Base-by-base conservation (phyloP, 2,113 vertebrate species). In the Lanius collurio region DNA sequence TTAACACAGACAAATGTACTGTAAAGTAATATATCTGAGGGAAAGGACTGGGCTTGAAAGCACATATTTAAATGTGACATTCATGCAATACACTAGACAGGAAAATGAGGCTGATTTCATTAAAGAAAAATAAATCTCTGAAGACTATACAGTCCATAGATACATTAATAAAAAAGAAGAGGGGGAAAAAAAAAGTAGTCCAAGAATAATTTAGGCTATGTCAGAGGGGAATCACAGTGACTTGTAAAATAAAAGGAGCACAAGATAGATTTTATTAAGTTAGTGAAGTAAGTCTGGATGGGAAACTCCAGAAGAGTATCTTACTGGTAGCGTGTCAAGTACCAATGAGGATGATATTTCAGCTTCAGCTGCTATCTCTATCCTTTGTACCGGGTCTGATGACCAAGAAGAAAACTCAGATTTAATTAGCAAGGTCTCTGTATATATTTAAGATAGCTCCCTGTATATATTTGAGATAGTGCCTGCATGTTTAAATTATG, bases 81-180 rank as follows among this genome's bases (percentile, higher is more conserved):
- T 94, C 69, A 63, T 63, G 37, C 46, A 69, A 24, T 73, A 35
- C 39, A 11, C 75, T 50, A 75, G 82, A 85, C 91, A 95, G 77
- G 78, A 92, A 83, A 94, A 84, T 73, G 24, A 94, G 73, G 73
- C 53, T 90, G 75, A 85, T 95, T 95, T 92, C 69, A 95, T 87
- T 95, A 90, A 84, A 87, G 90, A 86, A 87, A 92, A 95, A 92
- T 71, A 95, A 90, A 92, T 88, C 89, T 89, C 83, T 65, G 24
- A 91, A 90, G 77, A 78, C 42, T 37, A 39, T 83, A 42, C 26
- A 50, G n/a, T 52, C 37, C 14, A 37, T 55, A 33, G 42, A 65
- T 27, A 28, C 19, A 68, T 71, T 95, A 88, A 94, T 83, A 68
- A 90, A 60, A 86, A 91, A 52, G 20, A 75, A 75, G 2, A 75